phyloP scores from a whole-genome alignment of 2,797 vertebrate species.

The Oryzias dopingdopingensis region DNA sequence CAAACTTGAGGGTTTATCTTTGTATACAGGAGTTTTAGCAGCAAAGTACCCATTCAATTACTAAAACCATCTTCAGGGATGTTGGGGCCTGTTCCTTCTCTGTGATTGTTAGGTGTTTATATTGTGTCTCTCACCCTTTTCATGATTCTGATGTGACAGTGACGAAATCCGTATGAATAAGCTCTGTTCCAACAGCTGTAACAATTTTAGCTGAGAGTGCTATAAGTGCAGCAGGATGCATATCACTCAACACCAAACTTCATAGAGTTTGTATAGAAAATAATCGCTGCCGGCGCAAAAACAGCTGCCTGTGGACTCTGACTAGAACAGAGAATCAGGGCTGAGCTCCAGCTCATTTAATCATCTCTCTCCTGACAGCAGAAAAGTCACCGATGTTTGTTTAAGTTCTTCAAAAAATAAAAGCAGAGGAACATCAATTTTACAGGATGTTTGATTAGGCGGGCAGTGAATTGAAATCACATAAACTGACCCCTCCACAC shows the following conservation, averaged over 20 bases:
- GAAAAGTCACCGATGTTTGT: not conserved
- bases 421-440: conserved; percentile 1
- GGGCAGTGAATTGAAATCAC: conserved; percentile 2
- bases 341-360: not conserved
- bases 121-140: not conserved
- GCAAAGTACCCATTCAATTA: too few relatives aligned
- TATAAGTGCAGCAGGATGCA: not conserved
- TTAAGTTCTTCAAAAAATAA: conserved; percentile 2
- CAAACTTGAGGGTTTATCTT: too few relatives aligned
- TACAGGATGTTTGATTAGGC: too few relatives aligned
- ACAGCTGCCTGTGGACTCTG: not conserved
- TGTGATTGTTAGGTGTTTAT: not conserved
- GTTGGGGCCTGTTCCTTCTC: too few relatives aligned
- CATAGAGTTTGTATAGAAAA: conserved; percentile 1
- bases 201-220: not conserved
- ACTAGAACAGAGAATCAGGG: not conserved
- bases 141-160: not conserved
- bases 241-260: not conserved
- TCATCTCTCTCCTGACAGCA: not conserved
- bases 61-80: too few relatives aligned
- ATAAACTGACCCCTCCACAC: conserved; percentile 2
- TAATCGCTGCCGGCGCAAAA: not conserved
- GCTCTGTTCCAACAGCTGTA: not conserved
- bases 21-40: too few relatives aligned
- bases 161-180: too few relatives aligned